These are phyloP conservation scores for Micrasema minimum DNA, from an alignment of 1,140 invertebrate species.

Conservation along the genomic window DNA sequence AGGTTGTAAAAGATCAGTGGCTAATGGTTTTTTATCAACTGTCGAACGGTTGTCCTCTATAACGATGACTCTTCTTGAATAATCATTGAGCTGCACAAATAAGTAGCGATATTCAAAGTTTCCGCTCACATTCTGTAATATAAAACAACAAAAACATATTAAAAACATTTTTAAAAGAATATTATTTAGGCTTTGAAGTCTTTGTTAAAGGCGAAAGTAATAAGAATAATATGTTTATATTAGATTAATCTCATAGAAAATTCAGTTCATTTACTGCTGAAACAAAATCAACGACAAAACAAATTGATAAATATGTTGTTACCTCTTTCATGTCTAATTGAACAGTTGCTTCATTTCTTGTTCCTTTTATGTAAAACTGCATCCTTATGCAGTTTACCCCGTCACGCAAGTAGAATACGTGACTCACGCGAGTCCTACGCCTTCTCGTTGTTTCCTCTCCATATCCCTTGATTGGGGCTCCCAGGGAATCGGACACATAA, in stretches of 20 bases:
- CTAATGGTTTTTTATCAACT: constrained; percentile 54
- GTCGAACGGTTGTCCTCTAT: constrained; percentile 77
- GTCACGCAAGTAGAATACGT: constrained; percentile 78
- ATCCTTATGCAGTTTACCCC: constrained; percentile 84
- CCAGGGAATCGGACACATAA: constrained; percentile 78
- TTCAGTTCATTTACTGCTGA: too few relatives aligned
- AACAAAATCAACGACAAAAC: too few relatives aligned
- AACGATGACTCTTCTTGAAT: constrained; percentile 76
- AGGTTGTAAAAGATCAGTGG: constrained; percentile 37
- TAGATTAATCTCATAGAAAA: too few relatives aligned
- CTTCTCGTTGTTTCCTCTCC: constrained; percentile 86
- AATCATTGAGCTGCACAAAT: constrained; percentile 84
- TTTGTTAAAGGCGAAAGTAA: too few relatives aligned
- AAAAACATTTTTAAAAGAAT: too few relatives aligned
- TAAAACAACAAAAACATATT: too few relatives aligned
- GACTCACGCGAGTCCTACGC: constrained; percentile 77
- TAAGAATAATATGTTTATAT: too few relatives aligned
- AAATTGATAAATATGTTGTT: too few relatives aligned
- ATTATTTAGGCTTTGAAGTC: too few relatives aligned
- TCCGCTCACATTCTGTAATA: constrained; percentile 67
- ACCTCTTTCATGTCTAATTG: constrained; percentile 89
- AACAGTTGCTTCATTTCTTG: constrained; percentile 81
- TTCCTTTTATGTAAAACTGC: constrained; percentile 90
- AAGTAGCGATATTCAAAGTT: constrained; percentile 86
- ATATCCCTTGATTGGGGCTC: constrained; percentile 87